Evolutionary conservation across 2,888 invertebrate species (phyloP).

Genomic region (Mythimna loreyi): DNA sequence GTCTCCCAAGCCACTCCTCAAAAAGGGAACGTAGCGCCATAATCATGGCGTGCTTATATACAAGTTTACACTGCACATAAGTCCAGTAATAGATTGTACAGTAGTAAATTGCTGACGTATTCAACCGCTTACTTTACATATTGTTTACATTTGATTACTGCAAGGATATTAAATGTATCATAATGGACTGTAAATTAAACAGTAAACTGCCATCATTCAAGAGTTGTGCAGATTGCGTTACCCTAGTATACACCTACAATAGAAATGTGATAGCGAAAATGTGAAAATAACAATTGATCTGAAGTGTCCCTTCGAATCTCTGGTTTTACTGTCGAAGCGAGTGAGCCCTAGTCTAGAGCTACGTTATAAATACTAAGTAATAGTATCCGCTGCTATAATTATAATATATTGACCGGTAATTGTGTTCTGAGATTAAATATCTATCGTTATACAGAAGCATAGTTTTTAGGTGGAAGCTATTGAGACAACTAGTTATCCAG

Average conservation of each 20-base stretch:
- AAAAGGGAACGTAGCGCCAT: no score
- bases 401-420: no score
- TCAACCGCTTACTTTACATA: background rate
- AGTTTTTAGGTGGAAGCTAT: no score
- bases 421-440: no score
- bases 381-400: no score
- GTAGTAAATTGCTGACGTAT: background rate
- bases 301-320: background rate
- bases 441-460: no score
- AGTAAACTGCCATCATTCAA: conserved; percentile 21
- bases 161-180: conserved; percentile 4
- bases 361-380: background rate
- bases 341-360: background rate
- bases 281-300: conserved; percentile 13
- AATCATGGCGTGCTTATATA: no score
- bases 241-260: conserved; percentile 2
- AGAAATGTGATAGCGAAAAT: conserved; percentile 16
- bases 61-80: background rate
- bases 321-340: conserved; percentile 1
- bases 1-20: no score
- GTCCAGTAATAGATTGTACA: background rate
- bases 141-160: conserved; percentile 38
- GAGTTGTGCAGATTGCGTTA: conserved; percentile 12
- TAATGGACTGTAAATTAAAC: conserved; percentile 19
- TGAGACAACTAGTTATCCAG: no score